Percentiles rank a stretch among this genome's conserved stretches.
phyloP scores from a whole-genome alignment of 64 coral and sea anemone species.

The Stichodactyla mertensii region DNA sequence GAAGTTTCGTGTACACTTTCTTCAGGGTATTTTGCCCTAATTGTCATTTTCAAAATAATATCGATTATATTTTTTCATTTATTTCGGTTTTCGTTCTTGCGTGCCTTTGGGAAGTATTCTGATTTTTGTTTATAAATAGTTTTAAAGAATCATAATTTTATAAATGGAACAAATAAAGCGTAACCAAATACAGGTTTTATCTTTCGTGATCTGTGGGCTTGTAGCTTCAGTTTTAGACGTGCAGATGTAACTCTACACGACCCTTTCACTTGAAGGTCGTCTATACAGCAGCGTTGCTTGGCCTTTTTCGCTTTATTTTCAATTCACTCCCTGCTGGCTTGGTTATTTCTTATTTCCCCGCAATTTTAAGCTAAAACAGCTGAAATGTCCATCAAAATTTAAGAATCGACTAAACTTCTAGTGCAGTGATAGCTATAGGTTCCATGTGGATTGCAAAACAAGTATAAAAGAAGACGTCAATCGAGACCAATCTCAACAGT shows the following conservation, averaged over 20 bases:
- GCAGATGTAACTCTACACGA: background rate
- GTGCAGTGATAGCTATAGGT: too few species aligned
- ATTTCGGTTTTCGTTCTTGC: background rate
- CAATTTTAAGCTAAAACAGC: too few species aligned
- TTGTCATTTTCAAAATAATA: background rate
- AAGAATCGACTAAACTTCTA: too few species aligned
- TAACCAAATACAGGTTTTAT: background rate
- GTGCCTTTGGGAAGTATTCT: background rate
- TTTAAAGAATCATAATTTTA: background rate
- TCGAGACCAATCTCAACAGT: too few species aligned
- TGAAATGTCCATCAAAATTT: too few species aligned
- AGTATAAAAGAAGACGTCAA: too few species aligned
- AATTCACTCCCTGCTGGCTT: too few species aligned
- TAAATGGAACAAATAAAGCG: background rate
- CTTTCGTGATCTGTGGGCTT: background rate
- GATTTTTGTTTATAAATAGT: background rate
- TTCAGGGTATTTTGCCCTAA: too few species aligned
- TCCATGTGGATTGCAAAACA: too few species aligned
- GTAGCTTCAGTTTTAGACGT: background rate
- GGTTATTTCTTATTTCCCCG: too few species aligned
- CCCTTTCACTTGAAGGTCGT: background rate
- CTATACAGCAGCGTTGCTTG: background rate
- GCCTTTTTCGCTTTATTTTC: background rate
- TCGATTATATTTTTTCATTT: background rate
- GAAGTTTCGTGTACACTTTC: background rate